A percentile compares a stretch with the other conserved stretches of the same genome.
Evolutionary conservation across 30 jellyfish, hydroid and myxozoan species (phyloP).

Genomic region (Aurelia aurita complex sp. Pacific): DNA sequence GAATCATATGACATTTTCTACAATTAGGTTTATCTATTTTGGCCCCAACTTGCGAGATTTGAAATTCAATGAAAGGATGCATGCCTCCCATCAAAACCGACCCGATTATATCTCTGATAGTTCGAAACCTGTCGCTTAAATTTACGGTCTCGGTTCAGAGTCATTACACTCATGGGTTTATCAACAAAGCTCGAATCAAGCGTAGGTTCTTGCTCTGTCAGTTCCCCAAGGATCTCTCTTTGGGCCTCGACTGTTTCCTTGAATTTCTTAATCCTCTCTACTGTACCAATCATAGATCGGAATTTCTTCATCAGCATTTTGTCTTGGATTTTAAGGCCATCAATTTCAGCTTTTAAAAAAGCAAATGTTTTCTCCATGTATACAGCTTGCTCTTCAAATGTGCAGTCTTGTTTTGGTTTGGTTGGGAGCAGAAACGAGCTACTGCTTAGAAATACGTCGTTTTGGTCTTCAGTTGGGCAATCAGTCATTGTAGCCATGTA

Average conservation of each 20-base stretch:
- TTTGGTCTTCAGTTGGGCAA: conserved; percentile 7
- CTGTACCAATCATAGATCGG: conserved; percentile 32
- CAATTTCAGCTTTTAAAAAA: conserved; percentile 22
- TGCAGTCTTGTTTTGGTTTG: conserved; percentile 20
- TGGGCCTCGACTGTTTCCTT: conserved; percentile 41
- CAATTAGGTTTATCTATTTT: too few relatives aligned
- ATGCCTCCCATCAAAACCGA: conserved; percentile 39
- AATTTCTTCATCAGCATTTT: conserved; percentile 37
- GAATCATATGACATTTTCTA: too few relatives aligned
- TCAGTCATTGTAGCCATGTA: too few relatives aligned
- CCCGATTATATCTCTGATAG: conserved; percentile 37
- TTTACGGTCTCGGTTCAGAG: conserved; percentile 2
- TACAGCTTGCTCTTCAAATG: conserved; percentile 44
- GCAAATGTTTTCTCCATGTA: conserved; percentile 41
- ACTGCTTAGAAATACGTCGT: conserved; percentile 14
- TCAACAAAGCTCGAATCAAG: conserved; percentile 22
- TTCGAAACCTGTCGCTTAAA: conserved; percentile 28
- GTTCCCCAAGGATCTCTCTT: conserved; percentile 24
- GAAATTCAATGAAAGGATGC: conserved; percentile 20
- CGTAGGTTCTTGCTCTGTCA: conserved; percentile 4
- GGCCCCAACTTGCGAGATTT: not conserved
- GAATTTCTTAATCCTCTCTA: conserved; percentile 27
- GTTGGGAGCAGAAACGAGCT: conserved; percentile 7
- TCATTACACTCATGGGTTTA: conserved; percentile 7
- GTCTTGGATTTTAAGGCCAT: conserved; percentile 31